These are phyloP conservation scores for Scartelaos histophorus DNA, from an alignment of 2,113 vertebrate genomes.

Conservation along the genomic window DNA sequence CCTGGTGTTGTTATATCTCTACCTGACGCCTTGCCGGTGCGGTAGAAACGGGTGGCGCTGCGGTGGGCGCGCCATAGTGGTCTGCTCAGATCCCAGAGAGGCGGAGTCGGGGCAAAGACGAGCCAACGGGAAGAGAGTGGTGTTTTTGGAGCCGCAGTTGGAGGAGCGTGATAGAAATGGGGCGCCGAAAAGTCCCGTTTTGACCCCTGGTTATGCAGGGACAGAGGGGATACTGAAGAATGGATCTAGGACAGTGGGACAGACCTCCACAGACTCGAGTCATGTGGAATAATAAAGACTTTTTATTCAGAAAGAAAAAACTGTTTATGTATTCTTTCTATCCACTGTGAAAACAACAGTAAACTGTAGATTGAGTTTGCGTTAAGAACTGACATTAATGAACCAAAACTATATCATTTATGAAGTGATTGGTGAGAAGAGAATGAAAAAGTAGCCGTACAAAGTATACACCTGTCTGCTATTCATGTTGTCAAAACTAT, in stretches of 20 bases:
- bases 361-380: background rate
- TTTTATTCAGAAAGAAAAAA: too few species aligned
- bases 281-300: constrained; percentile 32
- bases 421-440: background rate
- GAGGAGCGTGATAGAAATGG: constrained; percentile 65
- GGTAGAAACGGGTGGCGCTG: constrained; percentile 45
- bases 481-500: background rate
- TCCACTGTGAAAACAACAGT: background rate
- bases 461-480: background rate
- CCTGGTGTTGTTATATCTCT: constrained; percentile 86
- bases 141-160: constrained; percentile 80
- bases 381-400: background rate
- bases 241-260: constrained; percentile 77
- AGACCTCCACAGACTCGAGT: constrained; percentile 41
- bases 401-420: background rate
- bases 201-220: constrained; percentile 65
- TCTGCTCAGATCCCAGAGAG: constrained; percentile 64
- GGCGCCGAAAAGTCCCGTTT: constrained; percentile 75
- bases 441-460: background rate
- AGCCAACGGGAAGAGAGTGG: constrained; percentile 82
- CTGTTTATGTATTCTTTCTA: background rate
- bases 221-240: constrained; percentile 84
- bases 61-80: constrained; percentile 54
- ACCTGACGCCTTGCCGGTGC: constrained; percentile 84
- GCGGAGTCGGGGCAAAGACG: constrained; percentile 70